Conservation (phyloP, 2,888 invertebrate species). For the Azorinus chamasolen region DNA sequence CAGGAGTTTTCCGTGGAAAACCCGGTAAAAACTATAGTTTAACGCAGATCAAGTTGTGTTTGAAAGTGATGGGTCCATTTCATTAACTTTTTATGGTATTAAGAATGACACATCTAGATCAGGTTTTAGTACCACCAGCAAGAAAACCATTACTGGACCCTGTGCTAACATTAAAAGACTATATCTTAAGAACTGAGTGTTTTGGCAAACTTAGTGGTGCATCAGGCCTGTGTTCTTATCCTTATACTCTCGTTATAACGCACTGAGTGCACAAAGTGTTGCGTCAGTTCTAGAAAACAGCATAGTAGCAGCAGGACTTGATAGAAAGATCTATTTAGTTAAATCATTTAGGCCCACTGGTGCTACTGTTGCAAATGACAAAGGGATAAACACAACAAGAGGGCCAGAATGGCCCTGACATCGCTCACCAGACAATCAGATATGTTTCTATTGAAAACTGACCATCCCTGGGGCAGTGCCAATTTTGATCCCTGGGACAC, state of each 20-base stretch:
- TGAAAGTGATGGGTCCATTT: conserved; percentile 19
- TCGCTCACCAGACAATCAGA: no score
- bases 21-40: not conserved
- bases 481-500: no score
- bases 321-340: conserved; percentile 2
- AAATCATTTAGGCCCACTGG: conserved; percentile 26
- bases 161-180: conserved; percentile 8
- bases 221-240: not conserved
- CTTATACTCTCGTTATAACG: conserved; percentile 16
- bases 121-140: conserved; percentile 12
- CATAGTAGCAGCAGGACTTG: conserved; percentile 6
- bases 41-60: conserved; percentile 4
- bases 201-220: conserved; percentile 13
- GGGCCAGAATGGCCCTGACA: no score
- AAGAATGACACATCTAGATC: conserved; percentile 32
- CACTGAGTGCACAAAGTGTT: conserved; percentile 14
- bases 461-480: no score
- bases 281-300: conserved; percentile 17
- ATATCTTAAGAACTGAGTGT: no score
- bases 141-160: conserved; percentile 10
- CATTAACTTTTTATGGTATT: conserved; percentile 34
- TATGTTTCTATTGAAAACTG: no score
- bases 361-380: conserved; percentile 5
- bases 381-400: not conserved
- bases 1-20: no score